Conservation (phyloP, 2,113 vertebrate genomes). For the Talpa occidentalis region DNA sequence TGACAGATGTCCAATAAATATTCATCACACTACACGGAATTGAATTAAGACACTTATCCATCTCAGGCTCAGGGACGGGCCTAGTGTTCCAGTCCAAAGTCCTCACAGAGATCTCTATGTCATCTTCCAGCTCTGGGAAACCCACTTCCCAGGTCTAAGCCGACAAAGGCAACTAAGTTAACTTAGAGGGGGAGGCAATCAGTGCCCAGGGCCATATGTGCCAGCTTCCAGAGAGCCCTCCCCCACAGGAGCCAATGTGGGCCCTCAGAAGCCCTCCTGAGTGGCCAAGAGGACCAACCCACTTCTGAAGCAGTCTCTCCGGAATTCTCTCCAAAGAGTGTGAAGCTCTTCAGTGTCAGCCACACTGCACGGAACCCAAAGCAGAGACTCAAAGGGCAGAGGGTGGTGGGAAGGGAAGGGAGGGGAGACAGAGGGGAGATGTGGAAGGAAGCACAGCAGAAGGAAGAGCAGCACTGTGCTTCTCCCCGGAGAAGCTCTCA, state of each 20-base stretch:
- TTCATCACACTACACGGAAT: not conserved
- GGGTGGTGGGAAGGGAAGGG: slow-evolving; percentile 26
- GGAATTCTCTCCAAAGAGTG: not conserved
- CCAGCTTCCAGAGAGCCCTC: not conserved
- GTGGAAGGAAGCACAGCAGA: not conserved
- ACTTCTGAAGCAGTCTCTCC: not conserved
- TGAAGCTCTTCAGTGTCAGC: not conserved
- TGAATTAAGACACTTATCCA: slow-evolving; percentile 20
- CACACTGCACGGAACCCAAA: not conserved
- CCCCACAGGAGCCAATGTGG: not conserved
- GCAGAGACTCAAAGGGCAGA: slow-evolving; percentile 70
- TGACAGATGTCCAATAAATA: not conserved
- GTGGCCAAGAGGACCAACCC: not conserved
- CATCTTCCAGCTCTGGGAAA: not conserved
- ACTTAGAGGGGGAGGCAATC: not conserved
- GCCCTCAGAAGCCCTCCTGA: not conserved
- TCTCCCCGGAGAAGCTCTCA: not conserved
- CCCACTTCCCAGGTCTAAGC: not conserved
- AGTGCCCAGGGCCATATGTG: not conserved
- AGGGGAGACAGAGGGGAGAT: slow-evolving; percentile 52
- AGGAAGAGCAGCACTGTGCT: not conserved
- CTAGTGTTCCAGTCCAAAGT: not conserved
- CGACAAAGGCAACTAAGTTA: not conserved
- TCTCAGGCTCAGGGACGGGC: not conserved
- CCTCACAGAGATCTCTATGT: not conserved